Evolutionary conservation across 2,797 vertebrate species (phyloP), one percentile per base, ranked within the genome.

Genomic region (Karalla daura): DNA sequence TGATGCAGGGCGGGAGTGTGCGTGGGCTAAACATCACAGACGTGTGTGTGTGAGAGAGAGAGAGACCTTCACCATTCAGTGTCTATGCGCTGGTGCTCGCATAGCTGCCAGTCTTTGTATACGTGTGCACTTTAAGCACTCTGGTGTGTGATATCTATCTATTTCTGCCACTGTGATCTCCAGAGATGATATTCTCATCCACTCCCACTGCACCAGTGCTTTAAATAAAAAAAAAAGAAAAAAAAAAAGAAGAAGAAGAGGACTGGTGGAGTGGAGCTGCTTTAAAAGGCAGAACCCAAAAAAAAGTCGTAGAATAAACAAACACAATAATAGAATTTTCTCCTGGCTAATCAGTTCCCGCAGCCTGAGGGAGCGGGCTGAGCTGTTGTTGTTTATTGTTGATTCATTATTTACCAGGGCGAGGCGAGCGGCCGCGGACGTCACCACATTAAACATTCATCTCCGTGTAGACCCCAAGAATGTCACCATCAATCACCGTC

Each of bases 361-460:
- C 2, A 54, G 63, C 59, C 77, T 30, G 32, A 65, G 59, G 67
- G 62, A 80, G 64, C 63, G 61, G 30, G 41, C 67, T 46, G 28
- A 37, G 76, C 45, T 65, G 70, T 40, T 68, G 70, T 78, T 90
- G 82, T 86, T 84, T 86, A 78, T 84, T 84, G 84, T 81, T 76
- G 85, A 90, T 93, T 85, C 86, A 92, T 94, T 92, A 93, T 94
- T 93, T 84, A 93, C 80, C 53, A 32, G 39, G 49, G 59, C 3
- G 73, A 80, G 76, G 77, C 63, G n/a, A n/a, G 21, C 49, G 54
- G 78, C 37, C 37, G 75, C 80, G 84, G 77, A 88, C 85, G 76
- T 89, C 88, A 78, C 81, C 14, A 25, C 88, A 91, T 92, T 87
- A 91, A 91, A 93, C 85, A 90, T 93, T 89, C 81, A 92, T 92